A percentile compares a stretch with the other conserved stretches of the same genome.
These are phyloP conservation scores for Promerops cafer DNA, from an alignment of 2,113 vertebrate species.

Conservation along the genomic window DNA sequence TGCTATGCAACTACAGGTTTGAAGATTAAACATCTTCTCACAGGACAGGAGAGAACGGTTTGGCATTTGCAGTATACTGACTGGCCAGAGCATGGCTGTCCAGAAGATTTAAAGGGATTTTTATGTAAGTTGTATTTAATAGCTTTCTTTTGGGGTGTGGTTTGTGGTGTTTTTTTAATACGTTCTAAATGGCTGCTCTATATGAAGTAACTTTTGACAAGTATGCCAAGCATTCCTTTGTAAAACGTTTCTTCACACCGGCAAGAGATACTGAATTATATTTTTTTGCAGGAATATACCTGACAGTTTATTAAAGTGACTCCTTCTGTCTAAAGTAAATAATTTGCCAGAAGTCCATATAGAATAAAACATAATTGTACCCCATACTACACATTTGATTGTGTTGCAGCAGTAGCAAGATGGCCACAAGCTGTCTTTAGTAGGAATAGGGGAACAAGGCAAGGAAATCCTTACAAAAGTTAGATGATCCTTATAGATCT, in stretches of 20 bases:
- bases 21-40: constrained; percentile 94
- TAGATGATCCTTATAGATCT: not conserved
- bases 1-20: constrained; percentile 96
- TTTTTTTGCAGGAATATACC: not conserved
- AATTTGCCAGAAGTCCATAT: not conserved
- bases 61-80: constrained; percentile 99
- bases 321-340: not conserved
- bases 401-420: not conserved
- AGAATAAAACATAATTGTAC: not conserved
- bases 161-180: not conserved
- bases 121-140: constrained; percentile 81
- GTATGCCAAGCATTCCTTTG: not conserved
- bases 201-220: not conserved
- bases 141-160: not conserved
- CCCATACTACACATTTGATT: not conserved
- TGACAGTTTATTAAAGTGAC: not conserved
- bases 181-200: not conserved
- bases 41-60: constrained; percentile 92
- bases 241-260: not conserved
- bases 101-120: constrained; percentile 94
- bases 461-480: not conserved
- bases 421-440: not conserved
- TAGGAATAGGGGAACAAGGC: not conserved
- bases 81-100: constrained; percentile 96
- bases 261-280: not conserved